These are phyloP conservation scores for Gnathonemus echidnorhynchus DNA, from an alignment of 2,113 vertebrate genomes.

Conservation along the genomic window DNA sequence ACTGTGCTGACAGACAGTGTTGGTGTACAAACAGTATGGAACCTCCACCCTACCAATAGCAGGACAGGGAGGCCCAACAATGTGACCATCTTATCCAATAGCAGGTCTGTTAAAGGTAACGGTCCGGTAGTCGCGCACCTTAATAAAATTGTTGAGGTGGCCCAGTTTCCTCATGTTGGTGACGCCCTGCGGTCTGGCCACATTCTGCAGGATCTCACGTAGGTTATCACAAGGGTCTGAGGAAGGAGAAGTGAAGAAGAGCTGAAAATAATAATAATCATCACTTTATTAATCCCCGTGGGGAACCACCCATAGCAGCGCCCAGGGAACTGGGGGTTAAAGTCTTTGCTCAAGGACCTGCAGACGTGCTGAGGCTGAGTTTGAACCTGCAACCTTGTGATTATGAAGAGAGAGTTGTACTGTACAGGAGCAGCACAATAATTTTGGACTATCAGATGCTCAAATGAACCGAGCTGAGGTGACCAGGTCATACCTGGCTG, in stretches of 20 bases:
- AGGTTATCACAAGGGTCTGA: conserved; percentile 76
- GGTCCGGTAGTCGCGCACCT: conserved; percentile 49
- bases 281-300: no score
- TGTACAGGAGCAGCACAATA: background rate
- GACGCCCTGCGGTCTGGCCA: conserved; percentile 74
- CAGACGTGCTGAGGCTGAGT: no score
- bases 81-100: background rate
- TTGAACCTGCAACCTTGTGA: no score
- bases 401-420: background rate
- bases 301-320: no score
- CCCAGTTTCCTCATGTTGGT: conserved; percentile 82
- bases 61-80: background rate
- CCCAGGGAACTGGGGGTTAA: no score
- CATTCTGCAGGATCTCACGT: conserved; percentile 80
- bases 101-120: background rate
- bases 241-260: conserved; percentile 23
- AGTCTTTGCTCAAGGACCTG: no score
- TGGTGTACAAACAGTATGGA: background rate
- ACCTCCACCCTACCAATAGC: background rate
- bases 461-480: background rate
- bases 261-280: background rate
- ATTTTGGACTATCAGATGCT: background rate
- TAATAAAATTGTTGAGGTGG: conserved; percentile 84
- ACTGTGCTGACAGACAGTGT: background rate
- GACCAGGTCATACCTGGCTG: background rate